A percentile compares a stretch with the other conserved stretches of the same genome.
Evolutionary conservation across 2,797 vertebrate genomes (phyloP).

Genomic region (Sarcophilus harrisii): DNA sequence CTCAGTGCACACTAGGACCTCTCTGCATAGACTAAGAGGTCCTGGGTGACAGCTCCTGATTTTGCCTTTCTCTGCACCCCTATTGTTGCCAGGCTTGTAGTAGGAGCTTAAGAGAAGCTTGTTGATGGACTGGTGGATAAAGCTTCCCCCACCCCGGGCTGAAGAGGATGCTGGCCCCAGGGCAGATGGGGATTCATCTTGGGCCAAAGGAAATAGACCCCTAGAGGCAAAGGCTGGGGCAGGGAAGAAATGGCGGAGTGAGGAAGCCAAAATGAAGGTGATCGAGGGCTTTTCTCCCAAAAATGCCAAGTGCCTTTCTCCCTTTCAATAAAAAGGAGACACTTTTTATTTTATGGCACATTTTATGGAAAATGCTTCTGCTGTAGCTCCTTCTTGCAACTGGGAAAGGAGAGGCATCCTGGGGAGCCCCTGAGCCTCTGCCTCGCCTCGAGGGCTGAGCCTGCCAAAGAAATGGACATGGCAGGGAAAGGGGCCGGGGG

Average conservation of each 20-base stretch:
- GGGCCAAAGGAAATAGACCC: not conserved
- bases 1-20: not conserved
- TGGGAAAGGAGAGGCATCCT: not conserved
- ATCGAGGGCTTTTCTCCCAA: not conserved
- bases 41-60: no score
- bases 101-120: not conserved
- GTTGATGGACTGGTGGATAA: not conserved
- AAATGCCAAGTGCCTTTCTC: not conserved
- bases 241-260: not conserved
- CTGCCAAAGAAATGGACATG: not conserved
- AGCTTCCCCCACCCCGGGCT: not conserved
- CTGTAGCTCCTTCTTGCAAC: not conserved
- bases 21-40: no score
- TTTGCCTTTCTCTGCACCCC: not conserved
- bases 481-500: fast-evolving
- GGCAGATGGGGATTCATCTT: not conserved
- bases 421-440: not conserved
- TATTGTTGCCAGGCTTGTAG: not conserved
- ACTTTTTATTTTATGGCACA: not conserved
- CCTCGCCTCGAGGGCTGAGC: not conserved
- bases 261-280: not conserved
- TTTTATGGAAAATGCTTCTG: not conserved
- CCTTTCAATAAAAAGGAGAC: not conserved
- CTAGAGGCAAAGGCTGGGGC: not conserved
- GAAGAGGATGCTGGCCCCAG: not conserved